Conservation (phyloP, 2,888 invertebrate genomes). For the Meiosimyza decipiens region DNA sequence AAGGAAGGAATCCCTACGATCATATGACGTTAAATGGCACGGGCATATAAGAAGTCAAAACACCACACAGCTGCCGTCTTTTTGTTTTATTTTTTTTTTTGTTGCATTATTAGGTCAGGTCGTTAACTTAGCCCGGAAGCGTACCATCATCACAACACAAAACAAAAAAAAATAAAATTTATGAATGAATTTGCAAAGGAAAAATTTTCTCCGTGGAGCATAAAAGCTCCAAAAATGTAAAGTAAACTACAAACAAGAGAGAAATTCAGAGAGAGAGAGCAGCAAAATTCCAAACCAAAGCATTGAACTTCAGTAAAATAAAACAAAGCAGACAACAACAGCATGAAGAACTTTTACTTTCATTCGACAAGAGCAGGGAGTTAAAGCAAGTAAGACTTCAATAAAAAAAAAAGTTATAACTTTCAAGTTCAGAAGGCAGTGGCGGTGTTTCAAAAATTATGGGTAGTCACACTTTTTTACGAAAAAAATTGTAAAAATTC, state of each 20-base stretch:
- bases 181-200: conserved; percentile 42
- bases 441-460: no score
- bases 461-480: no score
- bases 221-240: conserved; percentile 2
- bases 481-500: no score
- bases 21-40: background rate
- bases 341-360: conserved; percentile 50
- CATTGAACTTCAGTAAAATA: conserved; percentile 37
- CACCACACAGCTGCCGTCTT: conserved; percentile 19
- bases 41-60: background rate
- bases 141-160: background rate
- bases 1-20: conserved; percentile 8
- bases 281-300: conserved; percentile 19
- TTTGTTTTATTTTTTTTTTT: conserved; percentile 1
- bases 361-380: conserved; percentile 39
- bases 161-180: conserved; percentile 22
- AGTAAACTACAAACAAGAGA: conserved; percentile 20
- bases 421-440: conserved; percentile 46
- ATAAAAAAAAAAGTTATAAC: conserved; percentile 4
- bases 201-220: background rate
- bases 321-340: background rate
- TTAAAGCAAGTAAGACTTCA: conserved; percentile 39
- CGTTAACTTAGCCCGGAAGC: conserved; percentile 36
- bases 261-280: conserved; percentile 21
- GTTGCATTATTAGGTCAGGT: conserved; percentile 49